Evolutionary conservation across 2,797 vertebrate species (phyloP), one percentile per base, ranked within the genome.

Genomic region (Sitta carolinensis): DNA sequence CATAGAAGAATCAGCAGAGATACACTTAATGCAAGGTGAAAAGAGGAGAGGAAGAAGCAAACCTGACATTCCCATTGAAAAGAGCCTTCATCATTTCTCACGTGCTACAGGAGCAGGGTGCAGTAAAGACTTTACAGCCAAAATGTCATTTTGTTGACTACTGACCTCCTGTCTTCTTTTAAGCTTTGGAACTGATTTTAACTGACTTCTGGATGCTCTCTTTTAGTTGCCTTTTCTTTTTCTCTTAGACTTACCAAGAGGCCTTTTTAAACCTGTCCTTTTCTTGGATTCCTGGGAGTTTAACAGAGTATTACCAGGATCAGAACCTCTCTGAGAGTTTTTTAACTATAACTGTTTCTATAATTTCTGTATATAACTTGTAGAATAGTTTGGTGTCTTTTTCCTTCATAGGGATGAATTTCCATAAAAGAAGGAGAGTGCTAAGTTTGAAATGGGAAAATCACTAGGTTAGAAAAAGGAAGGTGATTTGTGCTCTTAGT

Each of bases 121-220:
- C 54, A 84, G 77, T 91, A 80, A 94, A 80, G 50, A 79, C n/a
- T 67, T 85, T 68, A 94, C 38, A 77, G 85, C 32, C 61, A 87
- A 94, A 97, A 96, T 89, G 61, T 84, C 83, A 90, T 92, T 95
- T 95, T 94, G 83, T 90, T 94, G 83, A 95, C 83, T 94, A 78
- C 54, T 92, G 94, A 94, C 85, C 90, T 89, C 67, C 54, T 82
- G 61, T 83, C 80, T 70, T 86, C 87, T 82, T 82, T 62, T 92
- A 85, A 67, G 82, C 83, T 89, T 83, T 89, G 64, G 47, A 90
- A 94, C 64, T 87, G 47, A 96, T 93, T 95, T 95, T 86, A 93
- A 87, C 77, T 87, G 84, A 76, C 64, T 94, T 94, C 88, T 55
- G 57, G 57, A 70, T 90, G 74, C n/a, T 82, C 18, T 76, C 42